A percentile compares a stretch with the other conserved stretches of the same genome.
Conservation (phyloP, 1,140 invertebrate genomes). For the Drosophila santomea region DNA sequence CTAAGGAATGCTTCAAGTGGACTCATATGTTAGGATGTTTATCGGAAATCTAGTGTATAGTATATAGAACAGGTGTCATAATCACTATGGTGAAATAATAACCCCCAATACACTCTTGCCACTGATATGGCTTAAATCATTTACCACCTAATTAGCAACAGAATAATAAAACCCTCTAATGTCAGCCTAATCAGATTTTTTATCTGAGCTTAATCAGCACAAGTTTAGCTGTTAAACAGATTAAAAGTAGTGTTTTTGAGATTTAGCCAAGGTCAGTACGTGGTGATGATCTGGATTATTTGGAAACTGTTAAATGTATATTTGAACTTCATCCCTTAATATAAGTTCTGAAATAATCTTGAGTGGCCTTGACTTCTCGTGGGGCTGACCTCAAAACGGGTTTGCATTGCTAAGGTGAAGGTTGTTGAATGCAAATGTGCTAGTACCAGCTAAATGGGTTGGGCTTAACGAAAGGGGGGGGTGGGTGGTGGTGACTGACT, state of each 20-base stretch:
- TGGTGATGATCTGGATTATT: not conserved
- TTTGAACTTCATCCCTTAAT: too few species aligned
- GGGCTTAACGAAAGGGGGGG: conserved; percentile 1
- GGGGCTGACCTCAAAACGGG: not conserved
- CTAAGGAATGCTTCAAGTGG: conserved; percentile 15
- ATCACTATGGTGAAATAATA: conserved; percentile 1
- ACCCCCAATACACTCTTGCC: not conserved
- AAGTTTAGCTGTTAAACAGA: not conserved
- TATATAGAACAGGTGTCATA: not conserved
- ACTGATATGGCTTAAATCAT: conserved; percentile 1
- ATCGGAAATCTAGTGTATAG: not conserved
- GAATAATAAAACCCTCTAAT: not conserved
- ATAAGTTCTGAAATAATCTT: not conserved
- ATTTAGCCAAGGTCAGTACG: not conserved
- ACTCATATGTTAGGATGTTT: conserved; percentile 2
- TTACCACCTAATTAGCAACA: not conserved
- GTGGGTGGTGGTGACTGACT: not conserved
- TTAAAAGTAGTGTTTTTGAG: not conserved
- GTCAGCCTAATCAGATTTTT: not conserved
- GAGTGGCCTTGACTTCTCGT: not conserved
- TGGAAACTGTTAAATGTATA: too few species aligned
- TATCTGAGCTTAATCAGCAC: not conserved
- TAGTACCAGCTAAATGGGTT: not conserved
- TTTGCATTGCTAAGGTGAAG: conserved; percentile 19
- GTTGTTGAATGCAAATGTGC: not conserved